Evolutionary conservation across 2,113 vertebrate species (phyloP).

Genomic region (Promerops cafer): DNA sequence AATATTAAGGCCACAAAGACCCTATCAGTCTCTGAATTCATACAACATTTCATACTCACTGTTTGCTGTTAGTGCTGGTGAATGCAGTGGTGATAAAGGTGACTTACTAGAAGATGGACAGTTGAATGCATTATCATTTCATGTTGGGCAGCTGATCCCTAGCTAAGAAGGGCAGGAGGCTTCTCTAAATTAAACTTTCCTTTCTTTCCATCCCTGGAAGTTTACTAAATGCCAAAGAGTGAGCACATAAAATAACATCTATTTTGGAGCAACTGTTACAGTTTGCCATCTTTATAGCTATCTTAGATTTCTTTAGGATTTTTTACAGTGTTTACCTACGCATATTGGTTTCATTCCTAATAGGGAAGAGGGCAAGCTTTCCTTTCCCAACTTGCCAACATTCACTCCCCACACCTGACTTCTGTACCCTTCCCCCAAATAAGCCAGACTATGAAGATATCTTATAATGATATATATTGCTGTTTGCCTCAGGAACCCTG

Average conservation of each 20-base stretch:
- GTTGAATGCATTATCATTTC: conserved; percentile 73
- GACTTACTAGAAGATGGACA: conserved; percentile 64
- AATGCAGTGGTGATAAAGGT: conserved; percentile 62
- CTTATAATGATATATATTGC: not conserved
- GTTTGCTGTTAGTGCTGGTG: conserved; percentile 42
- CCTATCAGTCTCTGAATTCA: conserved; percentile 47
- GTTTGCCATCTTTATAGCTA: not conserved
- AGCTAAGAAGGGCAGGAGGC: conserved; percentile 58
- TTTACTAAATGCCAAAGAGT: conserved; percentile 64
- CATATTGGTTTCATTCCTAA: not conserved
- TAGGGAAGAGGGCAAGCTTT: not conserved
- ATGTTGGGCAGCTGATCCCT: conserved; percentile 64
- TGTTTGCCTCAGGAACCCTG: not conserved
- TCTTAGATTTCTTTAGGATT: not conserved
- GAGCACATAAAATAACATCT: conserved; percentile 4
- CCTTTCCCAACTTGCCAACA: not conserved
- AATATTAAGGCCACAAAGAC: conserved; percentile 65
- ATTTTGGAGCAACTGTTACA: not conserved
- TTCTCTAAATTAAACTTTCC: conserved; percentile 68
- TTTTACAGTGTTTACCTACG: not conserved
- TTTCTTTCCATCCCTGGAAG: conserved; percentile 59
- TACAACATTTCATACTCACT: conserved; percentile 31
- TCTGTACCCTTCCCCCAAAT: not conserved
- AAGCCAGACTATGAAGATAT: not conserved
- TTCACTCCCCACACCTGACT: not conserved